These are phyloP conservation scores for Rhinoderma darwinii DNA, from an alignment of 2,113 vertebrate species.

Conservation along the genomic window DNA sequence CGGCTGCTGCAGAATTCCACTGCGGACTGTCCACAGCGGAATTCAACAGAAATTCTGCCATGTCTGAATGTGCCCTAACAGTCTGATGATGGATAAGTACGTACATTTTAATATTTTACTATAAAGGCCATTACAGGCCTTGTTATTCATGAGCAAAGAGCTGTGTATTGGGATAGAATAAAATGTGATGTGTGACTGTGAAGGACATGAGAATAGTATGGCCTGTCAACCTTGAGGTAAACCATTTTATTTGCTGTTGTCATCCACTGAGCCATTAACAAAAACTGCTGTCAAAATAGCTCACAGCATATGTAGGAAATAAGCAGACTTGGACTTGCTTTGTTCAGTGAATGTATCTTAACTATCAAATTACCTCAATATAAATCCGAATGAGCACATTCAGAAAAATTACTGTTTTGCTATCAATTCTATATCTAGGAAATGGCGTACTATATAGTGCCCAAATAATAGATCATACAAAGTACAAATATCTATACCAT, in stretches of 20 bases:
- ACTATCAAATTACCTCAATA: not conserved
- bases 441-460: not conserved
- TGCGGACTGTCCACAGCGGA: too few relatives aligned
- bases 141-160: constrained; percentile 34
- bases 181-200: constrained; percentile 46
- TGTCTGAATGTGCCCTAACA: too few relatives aligned
- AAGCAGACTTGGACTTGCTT: not conserved
- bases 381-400: not conserved
- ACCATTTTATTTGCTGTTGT: constrained; percentile 44
- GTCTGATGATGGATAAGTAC: constrained; percentile 25
- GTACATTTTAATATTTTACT: not conserved
- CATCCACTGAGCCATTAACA: constrained; percentile 43
- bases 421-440: not conserved
- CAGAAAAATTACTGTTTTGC: not conserved
- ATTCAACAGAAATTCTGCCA: too few relatives aligned
- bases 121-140: not conserved
- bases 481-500: not conserved
- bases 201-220: constrained; percentile 44
- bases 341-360: not conserved
- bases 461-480: not conserved
- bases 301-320: constrained; percentile 22
- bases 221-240: constrained; percentile 47
- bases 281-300: constrained; percentile 38
- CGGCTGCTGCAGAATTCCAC: too few relatives aligned
- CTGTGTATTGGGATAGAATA: constrained; percentile 22